Evolutionary conservation across 2,888 invertebrate species (phyloP), one percentile per base, ranked within the genome.

Genomic region (Drosophila antonietae): DNA sequence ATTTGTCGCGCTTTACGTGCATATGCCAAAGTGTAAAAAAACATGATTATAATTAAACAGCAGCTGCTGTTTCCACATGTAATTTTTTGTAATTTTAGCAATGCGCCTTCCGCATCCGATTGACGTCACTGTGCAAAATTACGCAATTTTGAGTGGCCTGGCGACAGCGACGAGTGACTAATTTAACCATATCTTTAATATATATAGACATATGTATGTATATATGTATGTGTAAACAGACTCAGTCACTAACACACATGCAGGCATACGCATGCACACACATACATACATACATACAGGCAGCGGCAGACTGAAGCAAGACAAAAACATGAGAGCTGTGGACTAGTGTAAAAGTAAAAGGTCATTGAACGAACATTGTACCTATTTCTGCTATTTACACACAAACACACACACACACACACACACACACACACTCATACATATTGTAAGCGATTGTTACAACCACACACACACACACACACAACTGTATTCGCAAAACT

Each of bases 281-380:
- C 44, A 56, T 4, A 20, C 20, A 20, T 20, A 44, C 37, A 33
- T 44, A 64, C 44, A 56, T 5, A 28, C 28, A 28, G 28, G 10
- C 43, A 46, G 33, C 33, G 41, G 49, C 44, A 62, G 14, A 62
- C 52, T 47, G 65, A 44, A 49, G 66, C 65, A 51, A 64, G 73
- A 63, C 68, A 57, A 69, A 78, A 68, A 58, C 76, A 73, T 66
- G 52, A 52, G 55, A 61, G 62, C 33, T 55, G 66, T 60, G 64
- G 71, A 71, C 73, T 75, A 82, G 77, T 84, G 83, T 86, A 83
- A 86, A 88, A 83, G 81, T 84, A 86, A 86, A 85, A 88, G 86
- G 88, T 84, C 84, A 88, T 83, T 84, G 84, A 82, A 88, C 84
- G 88, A 75, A 88, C 85, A 88, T 85, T 85, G 88, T 88, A 86